Evolutionary conservation across 30 jellyfish, hydroid and myxozoan genomes (phyloP).

Genomic region (Hydra vulgaris): DNA sequence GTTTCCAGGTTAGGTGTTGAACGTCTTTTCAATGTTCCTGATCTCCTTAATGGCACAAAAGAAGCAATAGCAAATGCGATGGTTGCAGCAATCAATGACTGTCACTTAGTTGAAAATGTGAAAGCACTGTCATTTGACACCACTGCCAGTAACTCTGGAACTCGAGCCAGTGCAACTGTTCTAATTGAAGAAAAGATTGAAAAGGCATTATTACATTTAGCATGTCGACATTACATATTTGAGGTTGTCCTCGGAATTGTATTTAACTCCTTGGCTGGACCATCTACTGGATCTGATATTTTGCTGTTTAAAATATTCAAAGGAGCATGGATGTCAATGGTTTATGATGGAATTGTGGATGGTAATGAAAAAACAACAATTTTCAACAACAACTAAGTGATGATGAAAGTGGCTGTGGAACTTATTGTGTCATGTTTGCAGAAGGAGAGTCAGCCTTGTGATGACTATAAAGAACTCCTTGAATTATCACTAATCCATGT

Average conservation of each 20-base stretch:
- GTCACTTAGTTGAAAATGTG: background rate
- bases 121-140: background rate
- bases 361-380: background rate
- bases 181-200: background rate
- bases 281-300: background rate
- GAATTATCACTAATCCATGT: background rate
- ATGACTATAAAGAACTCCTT: background rate
- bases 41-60: background rate
- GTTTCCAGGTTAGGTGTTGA: background rate
- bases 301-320: background rate
- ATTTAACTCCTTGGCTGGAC: background rate
- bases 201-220: background rate
- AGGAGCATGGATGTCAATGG: background rate
- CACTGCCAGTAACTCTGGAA: background rate
- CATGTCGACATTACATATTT: background rate
- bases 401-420: background rate
- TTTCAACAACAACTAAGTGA: background rate
- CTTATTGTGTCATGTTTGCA: background rate
- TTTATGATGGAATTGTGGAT: background rate
- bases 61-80: background rate
- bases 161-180: background rate
- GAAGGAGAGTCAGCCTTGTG: background rate
- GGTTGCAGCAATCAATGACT: background rate
- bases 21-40: background rate
- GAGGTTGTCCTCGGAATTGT: background rate